Conservation (phyloP, 2,888 invertebrate species). For the Drosophila sordidula region DNA sequence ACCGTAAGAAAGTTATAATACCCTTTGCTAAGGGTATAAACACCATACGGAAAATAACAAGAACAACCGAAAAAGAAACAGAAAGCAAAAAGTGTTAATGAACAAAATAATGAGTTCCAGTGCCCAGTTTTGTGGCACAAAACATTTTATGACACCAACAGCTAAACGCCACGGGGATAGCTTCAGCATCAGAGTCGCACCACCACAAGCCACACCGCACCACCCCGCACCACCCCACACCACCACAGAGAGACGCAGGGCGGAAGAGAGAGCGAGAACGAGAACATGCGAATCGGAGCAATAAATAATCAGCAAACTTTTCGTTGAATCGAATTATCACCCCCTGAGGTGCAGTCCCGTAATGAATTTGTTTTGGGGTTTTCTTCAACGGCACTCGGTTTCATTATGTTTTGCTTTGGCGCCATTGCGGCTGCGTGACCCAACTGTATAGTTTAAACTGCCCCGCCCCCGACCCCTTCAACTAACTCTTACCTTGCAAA, state of each 20-base stretch:
- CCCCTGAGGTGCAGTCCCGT: slow-evolving; percentile 79
- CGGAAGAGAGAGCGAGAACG: neutral
- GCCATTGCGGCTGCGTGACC: slow-evolving; percentile 76
- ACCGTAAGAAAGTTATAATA: slow-evolving; percentile 4
- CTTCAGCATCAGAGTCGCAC: slow-evolving; percentile 35
- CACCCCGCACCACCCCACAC: neutral
- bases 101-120: slow-evolving; percentile 78
- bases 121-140: slow-evolving; percentile 72
- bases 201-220: neutral
- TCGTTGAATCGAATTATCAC: slow-evolving; percentile 81
- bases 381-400: slow-evolving; percentile 73
- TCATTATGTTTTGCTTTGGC: slow-evolving; percentile 66
- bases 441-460: slow-evolving; percentile 21
- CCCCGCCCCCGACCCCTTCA: too few species aligned
- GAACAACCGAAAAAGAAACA: slow-evolving; percentile 19
- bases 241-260: slow-evolving; percentile 1
- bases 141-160: slow-evolving; percentile 79
- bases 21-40: slow-evolving; percentile 21
- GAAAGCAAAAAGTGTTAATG: slow-evolving; percentile 73
- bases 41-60: slow-evolving; percentile 27
- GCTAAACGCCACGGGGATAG: slow-evolving; percentile 72
- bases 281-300: slow-evolving; percentile 59
- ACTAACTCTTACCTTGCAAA: slow-evolving; percentile 11
- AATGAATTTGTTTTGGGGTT: slow-evolving; percentile 81
- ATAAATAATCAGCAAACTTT: slow-evolving; percentile 81